These are phyloP conservation scores for Ptilonorhynchus violaceus DNA, from an alignment of 2,113 vertebrate genomes.

Conservation along the genomic window DNA sequence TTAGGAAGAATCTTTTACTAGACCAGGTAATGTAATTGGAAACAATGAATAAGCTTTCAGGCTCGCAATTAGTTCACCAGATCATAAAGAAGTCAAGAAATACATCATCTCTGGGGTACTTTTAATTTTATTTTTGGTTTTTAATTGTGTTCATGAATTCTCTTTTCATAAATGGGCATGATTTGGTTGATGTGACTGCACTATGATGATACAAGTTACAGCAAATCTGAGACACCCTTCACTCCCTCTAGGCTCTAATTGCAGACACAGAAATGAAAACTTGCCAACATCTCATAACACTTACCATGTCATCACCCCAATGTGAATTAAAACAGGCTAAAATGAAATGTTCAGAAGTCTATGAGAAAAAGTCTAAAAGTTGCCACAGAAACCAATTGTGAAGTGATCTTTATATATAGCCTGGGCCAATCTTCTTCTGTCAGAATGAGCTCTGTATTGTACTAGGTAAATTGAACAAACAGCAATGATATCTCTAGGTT, in stretches of 20 bases:
- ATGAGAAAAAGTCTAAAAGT: not conserved
- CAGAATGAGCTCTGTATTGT: not conserved
- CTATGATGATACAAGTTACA: not conserved
- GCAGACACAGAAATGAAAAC: not conserved
- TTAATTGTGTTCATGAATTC: not conserved
- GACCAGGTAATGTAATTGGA: not conserved
- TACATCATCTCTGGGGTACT: not conserved
- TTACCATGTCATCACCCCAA: not conserved
- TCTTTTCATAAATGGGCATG: not conserved
- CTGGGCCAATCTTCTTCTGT: not conserved
- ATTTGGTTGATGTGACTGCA: not conserved
- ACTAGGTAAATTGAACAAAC: not conserved
- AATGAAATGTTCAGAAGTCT: not conserved
- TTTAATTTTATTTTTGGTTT: not conserved
- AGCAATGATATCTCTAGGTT: not conserved
- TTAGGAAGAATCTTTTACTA: not conserved
- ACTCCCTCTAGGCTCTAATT: not conserved
- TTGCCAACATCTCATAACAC: not conserved
- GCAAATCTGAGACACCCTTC: not conserved
- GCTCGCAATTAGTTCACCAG: not conserved
- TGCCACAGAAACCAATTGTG: not conserved
- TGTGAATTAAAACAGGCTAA: not conserved
- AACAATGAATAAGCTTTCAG: not conserved
- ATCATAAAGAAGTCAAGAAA: not conserved
- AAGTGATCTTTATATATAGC: not conserved